Evolutionary conservation across 2,113 vertebrate genomes (phyloP), one percentile per base, ranked within the genome.

Genomic region (Malurus elegans): DNA sequence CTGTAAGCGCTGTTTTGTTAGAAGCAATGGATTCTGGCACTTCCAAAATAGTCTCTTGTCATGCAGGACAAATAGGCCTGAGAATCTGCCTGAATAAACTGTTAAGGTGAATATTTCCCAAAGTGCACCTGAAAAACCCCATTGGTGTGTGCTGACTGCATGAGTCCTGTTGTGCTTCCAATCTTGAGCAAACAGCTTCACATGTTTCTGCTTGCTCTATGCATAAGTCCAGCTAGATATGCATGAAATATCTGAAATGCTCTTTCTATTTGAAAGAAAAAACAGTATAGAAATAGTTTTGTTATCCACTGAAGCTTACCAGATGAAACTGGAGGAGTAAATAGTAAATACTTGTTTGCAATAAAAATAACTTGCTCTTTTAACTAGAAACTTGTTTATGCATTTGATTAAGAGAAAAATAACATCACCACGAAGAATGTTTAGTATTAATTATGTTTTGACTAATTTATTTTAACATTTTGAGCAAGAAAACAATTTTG

Each of bases 181-280:
- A 71, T 54, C 25, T 28, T 31, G 14, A 81, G 23, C 4, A 51
- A 84, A 61, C 7, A 19, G 13, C 7, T 54, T 53, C 42, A 47
- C 32, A n/a, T 14, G n/a, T 36, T 64, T 83, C 31, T 44, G 26
- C 17, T 66, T 48, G 3, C 38, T 79, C 61, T 23, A 34, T 4
- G 42, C 0, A 1, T 16, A 65, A 3, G 0, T 44, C 25, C 4
- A 2, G 25, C 18, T 64, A 56, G 61, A 20, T 8, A 20, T 12
- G 34, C 16, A 21, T 24, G 54, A 87, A 84, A 50, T 9, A 2
- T 13, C 26, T 50, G 44, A 72, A 36, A 66, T 20, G 7, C 24
- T 66, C 21, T 44, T 66, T 38, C 36, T 44, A 2, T 47, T 24
- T 56, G 24, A 31, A 76, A 67, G 31, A 38, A 60, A 34, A 65